These are phyloP conservation scores for Podilymbus podiceps DNA, from an alignment of 2,113 vertebrate species.

Conservation along the genomic window DNA sequence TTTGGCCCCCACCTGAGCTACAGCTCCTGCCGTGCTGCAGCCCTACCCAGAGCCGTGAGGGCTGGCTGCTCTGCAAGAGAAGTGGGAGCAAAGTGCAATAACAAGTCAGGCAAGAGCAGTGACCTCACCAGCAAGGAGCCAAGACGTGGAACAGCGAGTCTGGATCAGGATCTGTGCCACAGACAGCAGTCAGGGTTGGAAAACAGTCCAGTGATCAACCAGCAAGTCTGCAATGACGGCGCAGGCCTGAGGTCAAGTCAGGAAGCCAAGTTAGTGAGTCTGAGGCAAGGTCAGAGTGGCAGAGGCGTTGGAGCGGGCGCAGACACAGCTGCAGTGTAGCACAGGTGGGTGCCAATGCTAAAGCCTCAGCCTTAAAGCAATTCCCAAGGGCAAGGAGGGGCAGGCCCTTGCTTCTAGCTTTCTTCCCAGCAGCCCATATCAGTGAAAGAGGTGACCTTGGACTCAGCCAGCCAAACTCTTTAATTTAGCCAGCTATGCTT, in stretches of 20 bases:
- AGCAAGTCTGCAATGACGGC: background rate
- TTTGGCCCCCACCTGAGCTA: background rate
- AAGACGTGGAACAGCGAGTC: background rate
- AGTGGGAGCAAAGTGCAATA: background rate
- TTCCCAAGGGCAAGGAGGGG: background rate
- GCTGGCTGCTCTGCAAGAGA: accelerated
- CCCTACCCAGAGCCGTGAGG: background rate
- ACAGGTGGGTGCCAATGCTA: background rate
- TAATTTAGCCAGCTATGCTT: background rate
- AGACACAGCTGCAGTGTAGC: background rate
- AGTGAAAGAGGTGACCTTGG: background rate
- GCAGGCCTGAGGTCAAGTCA: background rate
- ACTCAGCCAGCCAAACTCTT: background rate
- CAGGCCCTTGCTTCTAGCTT: background rate
- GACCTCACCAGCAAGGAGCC: background rate
- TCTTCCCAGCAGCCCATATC: background rate
- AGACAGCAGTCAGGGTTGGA: background rate
- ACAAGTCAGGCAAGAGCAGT: background rate
- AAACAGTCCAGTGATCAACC: background rate
- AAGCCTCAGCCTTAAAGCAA: background rate
- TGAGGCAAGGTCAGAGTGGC: background rate
- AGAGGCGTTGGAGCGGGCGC: background rate
- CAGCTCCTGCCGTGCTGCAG: background rate
- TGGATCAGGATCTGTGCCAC: background rate
- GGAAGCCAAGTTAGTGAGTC: background rate